Evolutionary conservation across 2,113 vertebrate genomes (phyloP).

Genomic region (Sterrhoptilus dennistouni): DNA sequence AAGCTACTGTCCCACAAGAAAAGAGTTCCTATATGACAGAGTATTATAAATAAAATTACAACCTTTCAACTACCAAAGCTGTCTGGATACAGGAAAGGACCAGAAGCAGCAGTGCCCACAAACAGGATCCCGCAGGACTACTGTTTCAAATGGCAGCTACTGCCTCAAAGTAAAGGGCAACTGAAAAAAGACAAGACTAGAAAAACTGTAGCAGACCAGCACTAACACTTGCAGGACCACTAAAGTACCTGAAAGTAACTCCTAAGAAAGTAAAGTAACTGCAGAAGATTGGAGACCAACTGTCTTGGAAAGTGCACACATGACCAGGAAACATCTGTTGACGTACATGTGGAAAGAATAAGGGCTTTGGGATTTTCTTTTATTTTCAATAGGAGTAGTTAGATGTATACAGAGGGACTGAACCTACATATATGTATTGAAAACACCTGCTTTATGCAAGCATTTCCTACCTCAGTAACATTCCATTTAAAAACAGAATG

Average conservation of each 20-base stretch:
- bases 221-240: not conserved
- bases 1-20: not conserved
- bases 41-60: not conserved
- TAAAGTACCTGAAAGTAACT: not conserved
- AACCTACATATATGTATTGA: not conserved
- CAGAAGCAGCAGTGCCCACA: not conserved
- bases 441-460: not conserved
- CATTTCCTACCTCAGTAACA: not conserved
- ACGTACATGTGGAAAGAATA: not conserved
- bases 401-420: not conserved
- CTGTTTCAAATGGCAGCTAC: not conserved
- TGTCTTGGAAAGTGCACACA: not conserved
- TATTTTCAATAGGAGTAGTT: not conserved
- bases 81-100: not conserved
- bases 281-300: not conserved
- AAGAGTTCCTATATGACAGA: not conserved
- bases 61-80: not conserved
- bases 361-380: not conserved
- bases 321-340: not conserved
- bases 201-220: not conserved
- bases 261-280: not conserved
- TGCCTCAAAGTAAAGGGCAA: not conserved
- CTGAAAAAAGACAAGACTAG: not conserved
- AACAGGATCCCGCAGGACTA: not conserved
- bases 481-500: fast-evolving